phyloP scores from a whole-genome alignment of 2,113 vertebrate species.

The Ptyas mucosa region DNA sequence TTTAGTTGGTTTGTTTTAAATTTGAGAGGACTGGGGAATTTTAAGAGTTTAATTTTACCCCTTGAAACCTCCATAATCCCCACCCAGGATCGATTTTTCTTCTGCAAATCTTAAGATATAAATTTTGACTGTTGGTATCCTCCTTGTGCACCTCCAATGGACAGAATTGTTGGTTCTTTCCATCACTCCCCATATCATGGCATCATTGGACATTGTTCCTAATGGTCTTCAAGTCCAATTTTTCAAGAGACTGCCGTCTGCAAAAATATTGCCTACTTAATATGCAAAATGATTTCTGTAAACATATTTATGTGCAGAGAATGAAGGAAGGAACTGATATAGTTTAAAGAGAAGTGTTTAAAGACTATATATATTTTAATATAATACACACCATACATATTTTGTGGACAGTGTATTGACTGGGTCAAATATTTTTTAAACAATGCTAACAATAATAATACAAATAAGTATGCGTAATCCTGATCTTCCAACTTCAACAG shows the following conservation, averaged over 20 bases:
- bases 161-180: background rate
- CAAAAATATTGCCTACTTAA: background rate
- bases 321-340: conserved; percentile 29
- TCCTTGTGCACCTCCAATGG: background rate
- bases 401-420: too few species aligned
- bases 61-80: background rate
- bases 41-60: background rate
- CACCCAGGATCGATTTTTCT: background rate
- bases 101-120: background rate
- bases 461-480: too few species aligned
- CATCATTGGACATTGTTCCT: background rate
- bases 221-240: background rate
- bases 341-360: background rate
- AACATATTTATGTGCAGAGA: conserved; percentile 4
- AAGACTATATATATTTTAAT: too few species aligned
- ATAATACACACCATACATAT: too few species aligned
- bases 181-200: background rate
- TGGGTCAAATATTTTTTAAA: too few species aligned
- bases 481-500: too few species aligned
- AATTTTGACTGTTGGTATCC: background rate
- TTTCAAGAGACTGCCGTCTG: background rate
- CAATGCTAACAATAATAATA: too few species aligned
- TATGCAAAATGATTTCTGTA: background rate
- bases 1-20: background rate
- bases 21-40: background rate